Percentiles rank a stretch among this genome's conserved stretches.
Conservation (phyloP, 2,797 vertebrate genomes). For the Podarcis lilfordi region DNA sequence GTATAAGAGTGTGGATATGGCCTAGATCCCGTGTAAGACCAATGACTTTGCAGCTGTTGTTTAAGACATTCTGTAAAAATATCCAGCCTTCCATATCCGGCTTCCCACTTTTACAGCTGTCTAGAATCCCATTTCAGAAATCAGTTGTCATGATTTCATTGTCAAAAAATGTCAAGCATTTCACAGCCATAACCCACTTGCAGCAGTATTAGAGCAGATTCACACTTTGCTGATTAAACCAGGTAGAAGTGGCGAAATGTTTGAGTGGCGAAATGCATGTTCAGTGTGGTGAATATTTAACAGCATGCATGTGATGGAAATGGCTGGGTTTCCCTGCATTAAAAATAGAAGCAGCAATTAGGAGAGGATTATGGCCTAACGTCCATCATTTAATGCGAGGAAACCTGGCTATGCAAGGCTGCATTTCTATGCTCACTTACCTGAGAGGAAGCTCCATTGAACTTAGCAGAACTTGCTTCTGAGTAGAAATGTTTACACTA, state of each 20-base stretch:
- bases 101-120: slow-evolving; percentile 1
- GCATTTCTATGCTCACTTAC: neutral
- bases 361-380: neutral
- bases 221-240: neutral
- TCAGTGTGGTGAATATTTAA: neutral
- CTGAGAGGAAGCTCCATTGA: neutral
- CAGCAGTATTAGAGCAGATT: slow-evolving; percentile 7
- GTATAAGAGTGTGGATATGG: too few relatives aligned
- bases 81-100: neutral
- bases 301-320: neutral
- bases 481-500: too few relatives aligned
- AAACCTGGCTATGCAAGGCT: neutral
- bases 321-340: neutral
- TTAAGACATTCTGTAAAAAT: neutral
- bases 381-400: neutral
- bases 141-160: neutral
- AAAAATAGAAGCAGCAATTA: neutral
- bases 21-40: too few relatives aligned
- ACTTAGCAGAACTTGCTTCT: too few relatives aligned
- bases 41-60: too few relatives aligned
- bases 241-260: neutral
- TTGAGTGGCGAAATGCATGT: neutral
- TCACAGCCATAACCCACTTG: neutral
- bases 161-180: slow-evolving; percentile 31
- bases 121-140: neutral